Evolutionary conservation across 2,797 vertebrate genomes (phyloP), one percentile per base, ranked within the genome.

Genomic region (Picus viridis): DNA sequence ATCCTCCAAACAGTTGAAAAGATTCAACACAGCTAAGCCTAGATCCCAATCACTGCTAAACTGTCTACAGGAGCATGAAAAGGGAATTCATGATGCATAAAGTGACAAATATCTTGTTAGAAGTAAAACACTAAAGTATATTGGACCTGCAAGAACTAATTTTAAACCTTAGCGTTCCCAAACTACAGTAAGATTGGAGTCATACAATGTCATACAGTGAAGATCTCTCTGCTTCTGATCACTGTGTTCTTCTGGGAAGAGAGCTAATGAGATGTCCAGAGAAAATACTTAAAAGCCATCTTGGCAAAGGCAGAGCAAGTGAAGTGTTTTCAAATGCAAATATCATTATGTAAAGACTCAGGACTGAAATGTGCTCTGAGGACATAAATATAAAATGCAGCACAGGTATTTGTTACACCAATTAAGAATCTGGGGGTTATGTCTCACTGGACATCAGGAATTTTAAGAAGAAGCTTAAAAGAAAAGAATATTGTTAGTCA

Each of bases 401-500:
- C 9, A 1, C 4, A 59, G 16, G 3, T 49, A 43, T 70, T 92
- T 72, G 10, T 27, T 86, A 41, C 49, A 29, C 27, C 43, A 70
- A 87, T 47, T 12, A 47, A 91, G 78, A 10, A 64, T 12, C 49
- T 73, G 36, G 3, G 2, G 4, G 53, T 36, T 87, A 27, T n/a
- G 39, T 53, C 26, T 94, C 41, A 68, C 24, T 51, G 32, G 16
- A 39, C 3, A 6, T 82, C 2, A 58, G 73, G 13, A 76, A 22
- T 76, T 86, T 74, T n/a, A 85, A 68, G 49, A 58, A 68, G 12
- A 19, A 71, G 9, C 63, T 84, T 70, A 51, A 84, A 84, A 41
- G 8, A 84, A 64, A 70, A 34, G 57, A 26, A 7, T n/a, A 18
- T 16, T 47, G 6, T 56, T 1, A 0, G 4, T 67, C 1, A 12